These are phyloP conservation scores for Conopomorpha cramerella DNA, from an alignment of 1,140 invertebrate species.

Conservation along the genomic window DNA sequence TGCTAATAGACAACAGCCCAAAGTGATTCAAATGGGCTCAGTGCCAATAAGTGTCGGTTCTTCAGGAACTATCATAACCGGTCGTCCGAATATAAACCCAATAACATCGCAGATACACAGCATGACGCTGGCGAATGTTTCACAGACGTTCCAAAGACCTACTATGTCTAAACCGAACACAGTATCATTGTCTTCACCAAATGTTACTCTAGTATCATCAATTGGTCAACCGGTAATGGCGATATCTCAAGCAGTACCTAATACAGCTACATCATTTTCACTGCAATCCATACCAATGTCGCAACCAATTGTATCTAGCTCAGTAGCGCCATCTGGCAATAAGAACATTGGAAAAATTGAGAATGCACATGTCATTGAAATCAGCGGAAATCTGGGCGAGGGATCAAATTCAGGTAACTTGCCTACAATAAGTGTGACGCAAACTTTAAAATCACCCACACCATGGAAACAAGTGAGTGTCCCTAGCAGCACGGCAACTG, in stretches of 20 bases:
- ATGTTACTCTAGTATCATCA: slow-evolving; percentile 42
- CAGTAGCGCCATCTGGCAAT: slow-evolving; percentile 36
- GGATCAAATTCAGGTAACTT: slow-evolving; percentile 29
- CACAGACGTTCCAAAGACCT: slow-evolving; percentile 29
- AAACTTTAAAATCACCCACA: slow-evolving; percentile 47
- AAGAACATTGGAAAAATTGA: slow-evolving; percentile 43
- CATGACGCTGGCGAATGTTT: slow-evolving; percentile 33
- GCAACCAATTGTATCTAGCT: slow-evolving; percentile 49
- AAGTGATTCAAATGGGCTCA: slow-evolving; percentile 46
- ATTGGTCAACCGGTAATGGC: slow-evolving; percentile 48
- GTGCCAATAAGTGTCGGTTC: slow-evolving; percentile 22
- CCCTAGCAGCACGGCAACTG: slow-evolving; percentile 12
- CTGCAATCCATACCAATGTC: slow-evolving; percentile 47
- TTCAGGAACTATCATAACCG: slow-evolving; percentile 30
- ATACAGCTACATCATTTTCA: slow-evolving; percentile 32
- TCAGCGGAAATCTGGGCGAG: slow-evolving; percentile 46
- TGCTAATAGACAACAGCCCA: slow-evolving; percentile 33
- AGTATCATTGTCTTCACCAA: slow-evolving; percentile 41
- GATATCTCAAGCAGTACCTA: slow-evolving; percentile 47
- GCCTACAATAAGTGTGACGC: slow-evolving; percentile 48
- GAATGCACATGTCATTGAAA: slow-evolving; percentile 52
- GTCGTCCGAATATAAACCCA: slow-evolving; percentile 37
- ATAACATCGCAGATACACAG: slow-evolving; percentile 50
- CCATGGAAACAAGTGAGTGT: slow-evolving; percentile 39
- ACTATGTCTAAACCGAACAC: slow-evolving; percentile 34